phyloP scores from a whole-genome alignment of 2,888 invertebrate genomes.

The Orthosia gracilis region DNA sequence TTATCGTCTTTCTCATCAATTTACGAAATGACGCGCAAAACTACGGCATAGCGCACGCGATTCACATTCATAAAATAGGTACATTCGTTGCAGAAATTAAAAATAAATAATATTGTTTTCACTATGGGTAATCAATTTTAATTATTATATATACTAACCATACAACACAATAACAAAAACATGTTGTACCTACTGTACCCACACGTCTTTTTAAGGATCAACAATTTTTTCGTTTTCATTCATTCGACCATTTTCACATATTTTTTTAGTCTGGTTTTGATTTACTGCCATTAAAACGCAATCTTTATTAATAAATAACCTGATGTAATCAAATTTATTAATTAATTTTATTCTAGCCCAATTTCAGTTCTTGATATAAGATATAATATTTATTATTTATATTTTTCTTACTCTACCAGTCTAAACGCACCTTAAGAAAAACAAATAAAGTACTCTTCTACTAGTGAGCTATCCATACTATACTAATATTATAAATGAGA shows the following conservation, averaged over 20 bases:
- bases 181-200: neutral
- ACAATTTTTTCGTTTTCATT: neutral
- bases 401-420: no score
- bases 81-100: neutral
- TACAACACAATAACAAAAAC: neutral
- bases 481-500: no score
- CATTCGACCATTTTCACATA: slow-evolving; percentile 1
- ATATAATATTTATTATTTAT: no score
- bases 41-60: slow-evolving; percentile 34
- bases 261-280: neutral
- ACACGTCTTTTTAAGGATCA: no score
- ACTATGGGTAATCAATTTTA: neutral
- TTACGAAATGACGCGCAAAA: slow-evolving; percentile 13
- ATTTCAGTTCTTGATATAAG: no score
- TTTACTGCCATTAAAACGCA: neutral
- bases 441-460: no score
- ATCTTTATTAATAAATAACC: no score
- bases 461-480: no score
- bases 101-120: slow-evolving; percentile 6
- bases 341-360: no score
- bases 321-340: neutral
- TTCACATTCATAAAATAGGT: neutral
- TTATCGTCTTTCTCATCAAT: slow-evolving; percentile 21
- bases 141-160: neutral
- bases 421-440: no score